Base-by-base conservation (phyloP, 2,888 invertebrate species). In the Leptopilina myrica region DNA sequence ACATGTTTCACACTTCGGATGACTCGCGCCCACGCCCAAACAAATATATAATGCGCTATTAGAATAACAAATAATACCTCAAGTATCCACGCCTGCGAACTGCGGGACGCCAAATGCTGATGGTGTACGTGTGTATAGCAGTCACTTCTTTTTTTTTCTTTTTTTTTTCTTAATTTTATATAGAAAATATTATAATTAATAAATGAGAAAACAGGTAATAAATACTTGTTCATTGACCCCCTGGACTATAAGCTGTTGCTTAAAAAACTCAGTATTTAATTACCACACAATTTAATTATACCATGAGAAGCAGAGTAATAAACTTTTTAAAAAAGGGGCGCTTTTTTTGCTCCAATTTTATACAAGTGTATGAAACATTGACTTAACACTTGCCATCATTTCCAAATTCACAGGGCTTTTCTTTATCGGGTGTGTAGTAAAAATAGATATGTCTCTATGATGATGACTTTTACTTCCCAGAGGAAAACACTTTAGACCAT, bases 11-110 rank as follows among this genome's bases (percentile, higher is more conserved):
- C 90, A 91, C 90, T 89, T 90, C 85, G 88, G 86, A 83, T 80
- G 82, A 85, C 83, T 84, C 88, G 88, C 88, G 88, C 90, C 89
- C 88, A 88, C 90, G 89, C 89, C 86, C 88, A 86, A 86, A 87
- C 89, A 88, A 88, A 89, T 88, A 89, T 89, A 91, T 89, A 90
- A 89, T 89, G 86, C 87, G 87, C 88, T 88, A 91, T 91, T 91
- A 91, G 89, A 91, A 91, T 91, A 91, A 91, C 91, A 91, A 91
- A 91, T 91, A 90, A 88, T 87, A 86, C 85, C 85, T 86, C 87
- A 88, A 87, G 89, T 87, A 86, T 89, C 88, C 89, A 88, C 88
- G 89, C 88, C 89, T 87, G 87, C 86, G 83, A 87, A 84, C 88
- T 86, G 82, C 89, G 87, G 89, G 89, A 88, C 86, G 88, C 86